phyloP scores from a whole-genome alignment of 2,888 invertebrate genomes.

The Heliothis peltigera region DNA sequence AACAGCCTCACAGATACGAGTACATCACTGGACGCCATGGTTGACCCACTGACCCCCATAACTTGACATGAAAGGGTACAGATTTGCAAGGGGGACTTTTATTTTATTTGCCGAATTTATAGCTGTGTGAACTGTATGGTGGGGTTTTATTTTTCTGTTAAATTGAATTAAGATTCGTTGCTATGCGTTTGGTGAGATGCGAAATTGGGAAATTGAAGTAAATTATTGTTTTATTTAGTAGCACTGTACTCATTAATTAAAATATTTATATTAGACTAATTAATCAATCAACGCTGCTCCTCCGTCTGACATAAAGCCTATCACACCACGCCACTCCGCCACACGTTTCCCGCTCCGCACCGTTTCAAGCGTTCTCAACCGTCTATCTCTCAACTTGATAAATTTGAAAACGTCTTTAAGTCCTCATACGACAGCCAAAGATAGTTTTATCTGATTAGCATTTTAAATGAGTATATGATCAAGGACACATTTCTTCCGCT shows the following conservation, averaged over 20 bases:
- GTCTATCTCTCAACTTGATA: slow-evolving; percentile 30
- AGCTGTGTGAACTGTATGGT: slow-evolving; percentile 1
- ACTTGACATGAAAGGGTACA: slow-evolving; percentile 38
- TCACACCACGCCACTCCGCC: neutral
- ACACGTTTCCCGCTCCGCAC: neutral
- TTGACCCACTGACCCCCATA: slow-evolving; percentile 53
- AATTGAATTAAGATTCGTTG: slow-evolving; percentile 11
- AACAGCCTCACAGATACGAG: slow-evolving; percentile 29
- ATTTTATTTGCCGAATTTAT: slow-evolving; percentile 48
- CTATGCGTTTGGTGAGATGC: slow-evolving; percentile 9
- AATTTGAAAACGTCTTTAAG: slow-evolving; percentile 43
- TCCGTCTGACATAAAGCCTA: neutral
- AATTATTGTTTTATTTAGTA: neutral
- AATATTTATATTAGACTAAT: neutral
- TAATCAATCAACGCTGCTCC: neutral
- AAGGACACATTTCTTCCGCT: slow-evolving; percentile 27
- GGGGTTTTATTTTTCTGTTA: slow-evolving; percentile 5
- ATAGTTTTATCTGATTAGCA: slow-evolving; percentile 43
- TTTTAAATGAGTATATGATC: slow-evolving; percentile 20
- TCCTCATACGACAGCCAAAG: slow-evolving; percentile 28
- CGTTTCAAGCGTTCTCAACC: slow-evolving; percentile 25
- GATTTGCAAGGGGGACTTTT: slow-evolving; percentile 13
- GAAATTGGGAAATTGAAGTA: neutral
- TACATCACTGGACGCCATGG: slow-evolving; percentile 51
- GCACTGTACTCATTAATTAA: neutral